A percentile compares a stretch with the other conserved stretches of the same genome.
phyloP scores from a whole-genome alignment of 1,140 invertebrate genomes.

The Solenopsis fugax region DNA sequence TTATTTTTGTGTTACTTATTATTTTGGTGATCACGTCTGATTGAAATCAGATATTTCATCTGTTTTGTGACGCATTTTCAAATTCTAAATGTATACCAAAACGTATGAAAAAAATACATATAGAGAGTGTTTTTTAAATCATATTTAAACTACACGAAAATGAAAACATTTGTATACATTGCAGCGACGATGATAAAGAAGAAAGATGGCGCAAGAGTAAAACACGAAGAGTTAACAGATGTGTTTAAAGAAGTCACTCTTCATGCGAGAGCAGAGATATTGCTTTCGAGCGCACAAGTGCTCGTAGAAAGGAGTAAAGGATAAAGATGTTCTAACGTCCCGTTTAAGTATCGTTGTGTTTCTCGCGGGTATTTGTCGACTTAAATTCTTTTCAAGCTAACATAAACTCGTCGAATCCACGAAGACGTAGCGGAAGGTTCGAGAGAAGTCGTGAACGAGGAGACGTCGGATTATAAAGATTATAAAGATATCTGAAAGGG shows the following conservation, averaged over 20 bases:
- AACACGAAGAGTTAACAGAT: constrained; percentile 39
- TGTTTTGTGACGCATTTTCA: neutral
- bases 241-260: constrained; percentile 56
- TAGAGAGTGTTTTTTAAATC: neutral
- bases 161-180: constrained; percentile 35
- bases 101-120: neutral
- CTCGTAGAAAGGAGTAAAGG: neutral
- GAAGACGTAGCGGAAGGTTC: constrained; percentile 24
- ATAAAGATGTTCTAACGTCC: constrained; percentile 16
- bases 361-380: constrained; percentile 41
- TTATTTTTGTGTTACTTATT: neutral
- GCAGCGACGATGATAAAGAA: neutral
- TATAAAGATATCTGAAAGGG: neutral
- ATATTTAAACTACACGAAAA: neutral
- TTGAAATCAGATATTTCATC: neutral
- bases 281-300: constrained; percentile 19
- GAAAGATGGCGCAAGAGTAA: constrained; percentile 25
- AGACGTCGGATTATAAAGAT: constrained; percentile 33
- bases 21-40: neutral
- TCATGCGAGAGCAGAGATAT: constrained; percentile 43
- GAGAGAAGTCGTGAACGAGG: constrained; percentile 21
- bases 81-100: neutral
- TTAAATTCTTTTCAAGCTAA: constrained; percentile 47
- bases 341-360: constrained; percentile 41
- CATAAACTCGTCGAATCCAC: constrained; percentile 27